Evolutionary conservation across 2,113 vertebrate genomes (phyloP).

Genomic region (Callaeas wilsoni): DNA sequence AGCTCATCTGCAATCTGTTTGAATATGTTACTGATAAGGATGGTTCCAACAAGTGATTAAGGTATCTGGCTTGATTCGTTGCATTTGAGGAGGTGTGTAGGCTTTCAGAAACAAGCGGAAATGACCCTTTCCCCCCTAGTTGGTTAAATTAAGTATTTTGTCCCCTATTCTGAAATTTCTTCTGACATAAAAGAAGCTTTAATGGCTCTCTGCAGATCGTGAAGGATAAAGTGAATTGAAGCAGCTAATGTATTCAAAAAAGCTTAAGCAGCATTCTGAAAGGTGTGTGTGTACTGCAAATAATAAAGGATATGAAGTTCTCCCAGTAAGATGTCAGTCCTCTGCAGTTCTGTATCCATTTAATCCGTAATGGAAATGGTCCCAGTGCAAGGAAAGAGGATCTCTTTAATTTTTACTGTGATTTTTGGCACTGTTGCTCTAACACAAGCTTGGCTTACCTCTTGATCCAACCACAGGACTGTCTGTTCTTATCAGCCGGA

Average conservation of each 20-base stretch:
- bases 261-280: constrained; percentile 66
- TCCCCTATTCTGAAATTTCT: constrained; percentile 12
- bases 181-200: constrained; percentile 46
- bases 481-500: constrained; percentile 74
- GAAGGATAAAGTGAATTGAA: constrained; percentile 40
- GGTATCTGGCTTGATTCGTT: constrained; percentile 61
- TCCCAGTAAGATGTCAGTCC: constrained; percentile 63
- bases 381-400: constrained; percentile 9
- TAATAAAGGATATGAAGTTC: constrained; percentile 70
- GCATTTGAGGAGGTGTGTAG: constrained; percentile 17
- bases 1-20: constrained; percentile 56
- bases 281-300: constrained; percentile 70
- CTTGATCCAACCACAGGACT: constrained; percentile 70
- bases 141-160: constrained; percentile 51
- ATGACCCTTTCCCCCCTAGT: background rate
- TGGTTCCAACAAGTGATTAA: constrained; percentile 67
- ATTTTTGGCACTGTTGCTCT: constrained; percentile 65
- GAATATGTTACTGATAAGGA: constrained; percentile 61
- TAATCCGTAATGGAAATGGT: constrained; percentile 65
- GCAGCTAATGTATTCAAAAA: constrained; percentile 33
- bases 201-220: constrained; percentile 25
- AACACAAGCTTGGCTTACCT: constrained; percentile 66
- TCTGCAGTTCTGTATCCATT: constrained; percentile 55
- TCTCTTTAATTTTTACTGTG: constrained; percentile 64
- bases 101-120: constrained; percentile 38